These are phyloP conservation scores for Hyperoplus lanceolatus DNA, from an alignment of 2,797 vertebrate genomes.

Conservation along the genomic window DNA sequence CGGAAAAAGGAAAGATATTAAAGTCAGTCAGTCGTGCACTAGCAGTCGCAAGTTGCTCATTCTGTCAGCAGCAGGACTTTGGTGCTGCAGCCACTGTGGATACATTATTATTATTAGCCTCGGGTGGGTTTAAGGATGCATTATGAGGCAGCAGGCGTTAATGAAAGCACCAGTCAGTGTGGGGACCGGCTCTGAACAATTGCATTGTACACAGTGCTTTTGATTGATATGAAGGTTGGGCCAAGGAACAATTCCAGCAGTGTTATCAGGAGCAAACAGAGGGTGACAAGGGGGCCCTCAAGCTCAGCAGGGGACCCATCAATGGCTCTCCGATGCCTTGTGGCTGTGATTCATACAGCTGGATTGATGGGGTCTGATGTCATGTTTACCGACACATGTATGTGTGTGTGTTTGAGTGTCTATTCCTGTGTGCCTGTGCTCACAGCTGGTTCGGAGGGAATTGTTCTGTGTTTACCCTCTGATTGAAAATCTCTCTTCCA, in stretches of 20 bases:
- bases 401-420: slow-evolving; percentile 19
- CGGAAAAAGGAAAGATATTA: slow-evolving; percentile 38
- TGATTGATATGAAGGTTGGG: slow-evolving; percentile 74
- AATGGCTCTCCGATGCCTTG: slow-evolving; percentile 22
- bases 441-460: slow-evolving; percentile 43
- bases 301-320: slow-evolving; percentile 59
- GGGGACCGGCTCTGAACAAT: slow-evolving; percentile 55
- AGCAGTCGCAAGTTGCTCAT: slow-evolving; percentile 32
- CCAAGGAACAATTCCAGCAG: slow-evolving; percentile 75
- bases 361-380: too few species aligned
- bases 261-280: slow-evolving; percentile 83
- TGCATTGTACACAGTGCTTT: slow-evolving; percentile 68
- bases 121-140: slow-evolving; percentile 39
- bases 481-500: slow-evolving; percentile 63
- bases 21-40: slow-evolving; percentile 42
- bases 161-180: slow-evolving; percentile 64
- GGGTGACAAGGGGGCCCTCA: slow-evolving; percentile 54
- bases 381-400: background rate
- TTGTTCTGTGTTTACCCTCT: slow-evolving; percentile 53
- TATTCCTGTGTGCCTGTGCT: slow-evolving; percentile 13
- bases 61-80: slow-evolving; percentile 40
- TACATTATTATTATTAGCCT: slow-evolving; percentile 30
- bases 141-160: slow-evolving; percentile 51
- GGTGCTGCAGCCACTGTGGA: slow-evolving; percentile 22
- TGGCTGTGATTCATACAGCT: background rate